Percentiles rank a stretch among this genome's conserved stretches.
phyloP scores from a whole-genome alignment of 1,140 invertebrate genomes.

The Drosophila sp. region DNA sequence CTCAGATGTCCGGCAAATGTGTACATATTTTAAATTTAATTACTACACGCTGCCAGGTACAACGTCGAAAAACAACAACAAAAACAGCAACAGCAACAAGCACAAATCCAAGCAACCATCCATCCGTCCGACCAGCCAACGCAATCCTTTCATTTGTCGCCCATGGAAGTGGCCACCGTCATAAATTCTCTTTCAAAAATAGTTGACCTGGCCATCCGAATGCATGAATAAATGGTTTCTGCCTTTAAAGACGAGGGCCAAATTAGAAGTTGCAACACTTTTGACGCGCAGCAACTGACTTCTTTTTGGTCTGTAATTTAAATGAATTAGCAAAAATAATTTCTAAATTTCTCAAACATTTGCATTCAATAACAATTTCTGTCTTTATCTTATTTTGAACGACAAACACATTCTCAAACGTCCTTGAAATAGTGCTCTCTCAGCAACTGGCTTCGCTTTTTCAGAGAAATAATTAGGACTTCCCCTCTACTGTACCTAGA shows the following conservation, averaged over 20 bases:
- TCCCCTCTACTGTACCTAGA: too few species aligned
- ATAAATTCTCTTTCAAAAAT: constrained; percentile 65
- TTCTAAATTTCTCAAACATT: too few species aligned
- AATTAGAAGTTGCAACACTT: not conserved
- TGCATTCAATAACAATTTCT: too few species aligned
- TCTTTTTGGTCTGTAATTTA: too few species aligned
- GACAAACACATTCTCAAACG: too few species aligned
- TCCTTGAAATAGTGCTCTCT: too few species aligned
- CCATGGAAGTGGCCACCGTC: constrained; percentile 36
- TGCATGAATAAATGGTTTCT: constrained; percentile 33
- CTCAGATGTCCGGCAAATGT: constrained; percentile 65
- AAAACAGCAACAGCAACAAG: constrained; percentile 34
- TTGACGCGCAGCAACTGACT: too few species aligned
- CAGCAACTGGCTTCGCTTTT: too few species aligned
- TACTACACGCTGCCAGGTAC: constrained; percentile 62
- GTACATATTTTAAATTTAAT: constrained; percentile 81
- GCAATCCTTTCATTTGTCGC: constrained; percentile 63
- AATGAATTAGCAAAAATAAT: too few species aligned
- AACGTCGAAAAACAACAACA: constrained; percentile 44
- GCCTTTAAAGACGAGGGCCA: constrained; percentile 29
- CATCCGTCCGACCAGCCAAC: constrained; percentile 29
- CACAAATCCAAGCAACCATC: constrained; percentile 59
- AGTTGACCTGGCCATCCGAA: constrained; percentile 66
- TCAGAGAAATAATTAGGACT: too few species aligned
- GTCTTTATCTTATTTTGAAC: too few species aligned